A percentile compares a stretch with the other conserved stretches of the same genome.
These are phyloP conservation scores for Catocala sponsa DNA, from an alignment of 2,888 invertebrate species.

Conservation along the genomic window DNA sequence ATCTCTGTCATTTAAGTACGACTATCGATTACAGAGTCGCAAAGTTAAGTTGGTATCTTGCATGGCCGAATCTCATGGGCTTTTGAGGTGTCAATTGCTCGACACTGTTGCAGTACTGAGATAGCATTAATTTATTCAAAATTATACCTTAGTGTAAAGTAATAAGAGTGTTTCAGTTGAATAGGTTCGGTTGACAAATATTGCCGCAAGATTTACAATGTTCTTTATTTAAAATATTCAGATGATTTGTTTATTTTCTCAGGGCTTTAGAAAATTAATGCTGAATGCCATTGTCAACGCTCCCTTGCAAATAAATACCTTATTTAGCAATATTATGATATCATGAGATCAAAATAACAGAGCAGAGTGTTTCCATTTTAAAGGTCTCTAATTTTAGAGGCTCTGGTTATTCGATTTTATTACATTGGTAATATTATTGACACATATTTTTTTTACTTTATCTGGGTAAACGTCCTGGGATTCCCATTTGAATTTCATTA, in stretches of 20 bases:
- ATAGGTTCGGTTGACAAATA: slow-evolving; percentile 44
- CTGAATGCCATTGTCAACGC: slow-evolving; percentile 13
- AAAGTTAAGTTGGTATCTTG: slow-evolving; percentile 46
- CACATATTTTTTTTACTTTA: no score
- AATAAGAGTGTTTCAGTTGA: slow-evolving; percentile 28
- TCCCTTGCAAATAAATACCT: no score
- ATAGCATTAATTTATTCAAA: slow-evolving; percentile 38
- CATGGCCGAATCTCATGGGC: slow-evolving; percentile 62
- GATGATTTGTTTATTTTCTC: slow-evolving; percentile 52
- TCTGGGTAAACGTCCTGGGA: no score
- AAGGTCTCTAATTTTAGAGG: no score
- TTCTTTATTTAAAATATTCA: slow-evolving; percentile 40
- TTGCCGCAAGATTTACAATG: slow-evolving; percentile 35
- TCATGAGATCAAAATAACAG: no score
- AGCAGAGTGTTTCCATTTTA: no score
- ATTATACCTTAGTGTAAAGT: slow-evolving; percentile 32
- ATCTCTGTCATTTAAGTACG: slow-evolving; percentile 6
- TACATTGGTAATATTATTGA: no score
- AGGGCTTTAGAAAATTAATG: slow-evolving; percentile 28
- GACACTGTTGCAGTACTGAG: slow-evolving; percentile 58
- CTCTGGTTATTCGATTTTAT: no score
- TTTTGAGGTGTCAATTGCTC: slow-evolving; percentile 69
- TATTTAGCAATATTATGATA: no score
- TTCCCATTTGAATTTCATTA: no score
- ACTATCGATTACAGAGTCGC: slow-evolving; percentile 12